Evolutionary conservation across 2,113 vertebrate species (phyloP).

Genomic region (Dendrocopos noguchii): DNA sequence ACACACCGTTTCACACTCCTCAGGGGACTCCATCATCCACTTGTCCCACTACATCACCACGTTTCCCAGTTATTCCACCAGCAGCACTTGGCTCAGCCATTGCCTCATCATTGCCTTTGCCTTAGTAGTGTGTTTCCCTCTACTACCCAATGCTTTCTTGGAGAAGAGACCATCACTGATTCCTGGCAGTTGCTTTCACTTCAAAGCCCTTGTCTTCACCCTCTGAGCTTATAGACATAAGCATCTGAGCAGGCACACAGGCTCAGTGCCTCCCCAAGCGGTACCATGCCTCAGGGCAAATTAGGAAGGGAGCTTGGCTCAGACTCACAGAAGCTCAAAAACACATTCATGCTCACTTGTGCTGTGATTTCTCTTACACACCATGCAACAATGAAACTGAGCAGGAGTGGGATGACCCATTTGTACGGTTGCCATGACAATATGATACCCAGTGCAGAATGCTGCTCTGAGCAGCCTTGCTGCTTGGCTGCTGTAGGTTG

Average conservation of each 20-base stretch:
- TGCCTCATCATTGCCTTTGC: not conserved
- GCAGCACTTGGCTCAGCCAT: not conserved
- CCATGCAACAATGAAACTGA: not conserved
- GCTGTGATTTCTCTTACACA: not conserved
- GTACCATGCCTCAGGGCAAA: accelerated
- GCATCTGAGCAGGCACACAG: too few relatives aligned
- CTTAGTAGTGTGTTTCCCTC: not conserved
- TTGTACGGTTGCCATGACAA: constrained; percentile 66
- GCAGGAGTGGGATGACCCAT: constrained; percentile 39
- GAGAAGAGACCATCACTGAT: not conserved
- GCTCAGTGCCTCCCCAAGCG: not conserved
- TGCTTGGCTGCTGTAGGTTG: constrained; percentile 15
- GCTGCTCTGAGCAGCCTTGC: not conserved
- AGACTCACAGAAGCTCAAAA: not conserved
- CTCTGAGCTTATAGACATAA: not conserved
- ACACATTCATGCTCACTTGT: accelerated
- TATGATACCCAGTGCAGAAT: not conserved
- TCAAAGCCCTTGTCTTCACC: not conserved
- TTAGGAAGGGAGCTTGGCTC: not conserved
- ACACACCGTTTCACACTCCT: not conserved
- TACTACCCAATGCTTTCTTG: not conserved
- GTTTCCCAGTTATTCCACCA: not conserved
- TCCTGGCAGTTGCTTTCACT: not conserved
- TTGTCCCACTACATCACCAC: not conserved
- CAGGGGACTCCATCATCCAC: not conserved